Conservation (phyloP, 2,797 vertebrate genomes). For the Buceros bicornis region DNA sequence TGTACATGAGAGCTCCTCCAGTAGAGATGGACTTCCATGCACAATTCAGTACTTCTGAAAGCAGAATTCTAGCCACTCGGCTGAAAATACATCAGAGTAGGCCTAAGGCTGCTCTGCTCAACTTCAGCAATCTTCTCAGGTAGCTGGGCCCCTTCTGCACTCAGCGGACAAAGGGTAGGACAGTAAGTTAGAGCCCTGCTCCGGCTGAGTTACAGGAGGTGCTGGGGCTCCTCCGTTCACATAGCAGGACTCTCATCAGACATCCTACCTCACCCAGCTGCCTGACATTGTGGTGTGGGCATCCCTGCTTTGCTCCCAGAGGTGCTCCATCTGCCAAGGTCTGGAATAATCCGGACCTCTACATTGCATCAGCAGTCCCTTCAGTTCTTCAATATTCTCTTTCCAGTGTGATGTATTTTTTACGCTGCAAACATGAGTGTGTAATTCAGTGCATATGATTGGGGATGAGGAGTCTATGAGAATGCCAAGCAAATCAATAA, state of each 20-base stretch:
- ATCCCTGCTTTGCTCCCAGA: background rate
- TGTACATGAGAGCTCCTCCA: background rate
- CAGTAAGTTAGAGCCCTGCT: background rate
- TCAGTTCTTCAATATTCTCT: background rate
- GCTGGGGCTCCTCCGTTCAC: background rate
- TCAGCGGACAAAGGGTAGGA: background rate
- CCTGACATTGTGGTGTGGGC: background rate
- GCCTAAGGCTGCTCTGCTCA: background rate
- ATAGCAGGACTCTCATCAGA: background rate
- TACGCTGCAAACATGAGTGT: background rate
- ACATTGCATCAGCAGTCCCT: background rate
- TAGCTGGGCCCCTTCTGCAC: background rate
- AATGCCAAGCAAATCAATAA: slow-evolving; percentile 52
- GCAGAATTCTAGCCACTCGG: background rate
- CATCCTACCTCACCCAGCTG: background rate
- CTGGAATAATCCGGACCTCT: background rate
- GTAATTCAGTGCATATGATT: slow-evolving; percentile 40
- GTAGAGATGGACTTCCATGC: background rate
- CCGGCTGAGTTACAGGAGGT: background rate
- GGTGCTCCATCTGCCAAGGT: background rate
- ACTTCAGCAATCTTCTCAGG: background rate
- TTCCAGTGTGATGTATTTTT: background rate
- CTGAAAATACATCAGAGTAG: background rate
- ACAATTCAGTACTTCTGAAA: background rate
- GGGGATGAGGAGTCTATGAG: slow-evolving; percentile 13